Conservation (phyloP, 1,140 invertebrate genomes). For the Cotesia typhae region DNA sequence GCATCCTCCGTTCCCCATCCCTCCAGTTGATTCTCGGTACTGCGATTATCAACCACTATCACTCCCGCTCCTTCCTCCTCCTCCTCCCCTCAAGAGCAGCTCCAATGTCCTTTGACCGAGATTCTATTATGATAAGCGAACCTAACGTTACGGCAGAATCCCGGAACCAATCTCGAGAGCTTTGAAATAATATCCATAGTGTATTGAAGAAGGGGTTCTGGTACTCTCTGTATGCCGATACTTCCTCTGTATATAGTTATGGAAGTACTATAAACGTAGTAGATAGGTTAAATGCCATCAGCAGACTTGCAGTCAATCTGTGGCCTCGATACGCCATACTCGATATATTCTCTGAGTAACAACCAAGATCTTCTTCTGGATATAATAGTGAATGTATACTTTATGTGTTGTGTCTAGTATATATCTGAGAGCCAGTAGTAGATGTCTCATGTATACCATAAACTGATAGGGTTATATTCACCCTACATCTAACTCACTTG, state of each 20-base stretch:
- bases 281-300: conserved; percentile 24
- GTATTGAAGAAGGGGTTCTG: conserved; percentile 4
- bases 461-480: neutral
- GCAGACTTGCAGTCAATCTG: conserved; percentile 12
- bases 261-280: conserved; percentile 7
- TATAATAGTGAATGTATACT: neutral
- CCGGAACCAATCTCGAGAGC: conserved; percentile 26
- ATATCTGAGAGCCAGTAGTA: no score
- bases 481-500: no score
- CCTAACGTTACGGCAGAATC: conserved; percentile 19
- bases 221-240: neutral
- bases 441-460: neutral
- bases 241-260: no score
- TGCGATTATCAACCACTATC: neutral
- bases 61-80: no score
- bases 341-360: conserved; percentile 2
- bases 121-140: conserved; percentile 39
- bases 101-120: conserved; percentile 22
- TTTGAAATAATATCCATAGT: conserved; percentile 34
- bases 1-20: neutral
- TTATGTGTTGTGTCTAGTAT: no score
- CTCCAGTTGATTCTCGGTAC: neutral
- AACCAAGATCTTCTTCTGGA: conserved; percentile 20
- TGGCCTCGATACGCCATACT: conserved; percentile 14
- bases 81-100: no score